Conservation (phyloP, 2,113 vertebrate species). For the Corydoras maculifer region DNA sequence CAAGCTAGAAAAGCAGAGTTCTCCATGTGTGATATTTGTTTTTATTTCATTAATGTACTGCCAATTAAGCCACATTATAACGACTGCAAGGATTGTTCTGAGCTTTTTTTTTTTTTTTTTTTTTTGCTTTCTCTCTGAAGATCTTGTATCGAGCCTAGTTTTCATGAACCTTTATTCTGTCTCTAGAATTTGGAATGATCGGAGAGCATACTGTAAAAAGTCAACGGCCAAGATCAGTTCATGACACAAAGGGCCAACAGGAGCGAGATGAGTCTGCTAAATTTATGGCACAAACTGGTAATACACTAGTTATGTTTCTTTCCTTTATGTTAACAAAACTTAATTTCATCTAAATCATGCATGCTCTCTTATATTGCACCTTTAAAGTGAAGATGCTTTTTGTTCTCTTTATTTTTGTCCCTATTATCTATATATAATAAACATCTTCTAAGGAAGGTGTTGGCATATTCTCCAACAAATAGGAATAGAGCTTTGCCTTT, state of each 20-base stretch:
- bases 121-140: slow-evolving; percentile 56
- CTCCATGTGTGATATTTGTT: slow-evolving; percentile 64
- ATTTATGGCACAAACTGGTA: slow-evolving; percentile 99
- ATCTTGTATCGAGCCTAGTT: slow-evolving; percentile 74
- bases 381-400: slow-evolving; percentile 83
- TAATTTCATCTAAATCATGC: slow-evolving; percentile 97
- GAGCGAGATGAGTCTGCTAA: slow-evolving; percentile 99
- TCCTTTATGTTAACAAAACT: slow-evolving; percentile 90
- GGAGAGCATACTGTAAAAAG: slow-evolving; percentile 99
- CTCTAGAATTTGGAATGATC: slow-evolving; percentile 99
- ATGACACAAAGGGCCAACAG: slow-evolving; percentile 99
- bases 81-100: slow-evolving; percentile 61
- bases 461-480: slow-evolving; percentile 69
- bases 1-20: slow-evolving; percentile 45
- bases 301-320: slow-evolving; percentile 96
- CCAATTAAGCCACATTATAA: slow-evolving; percentile 53
- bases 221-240: slow-evolving; percentile 99
- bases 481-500: slow-evolving; percentile 29
- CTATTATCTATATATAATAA: slow-evolving; percentile 72
- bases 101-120: slow-evolving; percentile 50
- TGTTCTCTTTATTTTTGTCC: slow-evolving; percentile 52
- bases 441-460: slow-evolving; percentile 52
- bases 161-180: slow-evolving; percentile 99
- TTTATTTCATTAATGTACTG: slow-evolving; percentile 58
- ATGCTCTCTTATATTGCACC: slow-evolving; percentile 95